These are phyloP conservation scores for Pseudococcus viburni DNA, from an alignment of 2,888 invertebrate species.

Conservation along the genomic window DNA sequence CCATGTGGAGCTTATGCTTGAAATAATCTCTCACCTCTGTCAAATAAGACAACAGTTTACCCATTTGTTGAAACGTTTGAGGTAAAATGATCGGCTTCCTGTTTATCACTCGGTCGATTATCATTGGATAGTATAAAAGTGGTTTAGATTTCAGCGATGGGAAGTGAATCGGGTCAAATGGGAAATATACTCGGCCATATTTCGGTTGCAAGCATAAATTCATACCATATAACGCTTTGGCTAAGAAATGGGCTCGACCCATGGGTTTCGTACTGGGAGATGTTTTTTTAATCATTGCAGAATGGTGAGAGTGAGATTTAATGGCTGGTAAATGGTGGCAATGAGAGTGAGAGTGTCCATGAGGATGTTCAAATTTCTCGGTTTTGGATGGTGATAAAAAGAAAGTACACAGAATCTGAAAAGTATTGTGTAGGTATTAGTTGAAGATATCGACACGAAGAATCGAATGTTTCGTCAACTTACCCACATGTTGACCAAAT, in stretches of 20 bases:
- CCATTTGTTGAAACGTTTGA: neutral
- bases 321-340: neutral
- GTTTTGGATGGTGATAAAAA: neutral
- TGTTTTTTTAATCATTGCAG: neutral
- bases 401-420: neutral
- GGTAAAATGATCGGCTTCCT: conserved; percentile 29
- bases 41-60: neutral
- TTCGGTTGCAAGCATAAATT: conserved; percentile 28
- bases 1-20: neutral
- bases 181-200: neutral
- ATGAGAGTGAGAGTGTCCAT: neutral
- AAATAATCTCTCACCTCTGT: neutral
- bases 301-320: neutral
- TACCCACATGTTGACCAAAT: neutral
- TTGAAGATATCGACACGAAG: neutral
- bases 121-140: neutral
- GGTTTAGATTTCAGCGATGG: neutral
- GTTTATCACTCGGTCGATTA: neutral
- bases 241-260: neutral
- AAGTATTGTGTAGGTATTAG: neutral
- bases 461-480: neutral
- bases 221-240: neutral
- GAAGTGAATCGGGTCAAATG: neutral
- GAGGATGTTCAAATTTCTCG: neutral
- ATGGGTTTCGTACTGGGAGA: neutral